Base-by-base conservation (phyloP, 2,888 invertebrate species). In the Eretmocerus hayati region DNA sequence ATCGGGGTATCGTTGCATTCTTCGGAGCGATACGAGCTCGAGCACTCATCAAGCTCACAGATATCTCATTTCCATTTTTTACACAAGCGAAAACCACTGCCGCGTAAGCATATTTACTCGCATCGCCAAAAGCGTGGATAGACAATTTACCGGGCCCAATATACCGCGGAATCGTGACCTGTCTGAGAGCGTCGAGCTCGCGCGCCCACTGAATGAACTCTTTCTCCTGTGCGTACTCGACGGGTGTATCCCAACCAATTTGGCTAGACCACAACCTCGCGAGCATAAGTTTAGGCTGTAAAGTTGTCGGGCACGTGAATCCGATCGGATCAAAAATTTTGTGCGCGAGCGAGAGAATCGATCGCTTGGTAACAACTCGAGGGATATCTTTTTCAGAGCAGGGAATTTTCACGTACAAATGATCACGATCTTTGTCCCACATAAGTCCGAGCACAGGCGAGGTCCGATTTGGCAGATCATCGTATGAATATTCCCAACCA, bases 301-400 rank as follows among this genome's bases (percentile, higher is more conserved):
- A 23, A 2, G 18, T 19, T 9, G 38, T 37, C 2, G 42, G 48
- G 4, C 26, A 13, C 3, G 21, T 32, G 11, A 48, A 44, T 2
- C 48, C 48, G 4, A 52, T 21, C 8, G 45, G 42, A 26, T 48
- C 45, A 26, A 38, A 50, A 16, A 50, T 6, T 13, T 22, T 36
- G 32, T 41, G 33, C 31, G 41, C 26, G 22, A 11, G 26, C 8
- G 51, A 32, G 11, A 51, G 23, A 4, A 35, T 23, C 4, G 11
- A 19, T 21, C 37, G 36, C 23, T 41, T 38, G 3, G 43, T 48
- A 9, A 15, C 8, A 8, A 15, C 1, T 4, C 9, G 3, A 15
- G n/a, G 15, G 1, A 8, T 8, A 2, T 15, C 1, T 15, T 35
- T 15, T 5, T 16, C 3, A 5, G 18, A 1, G 13, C 15, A 9